Evolutionary conservation across 1,140 invertebrate species (phyloP), one percentile per base, ranked within the genome.

Genomic region (Trichonephila clavata): DNA sequence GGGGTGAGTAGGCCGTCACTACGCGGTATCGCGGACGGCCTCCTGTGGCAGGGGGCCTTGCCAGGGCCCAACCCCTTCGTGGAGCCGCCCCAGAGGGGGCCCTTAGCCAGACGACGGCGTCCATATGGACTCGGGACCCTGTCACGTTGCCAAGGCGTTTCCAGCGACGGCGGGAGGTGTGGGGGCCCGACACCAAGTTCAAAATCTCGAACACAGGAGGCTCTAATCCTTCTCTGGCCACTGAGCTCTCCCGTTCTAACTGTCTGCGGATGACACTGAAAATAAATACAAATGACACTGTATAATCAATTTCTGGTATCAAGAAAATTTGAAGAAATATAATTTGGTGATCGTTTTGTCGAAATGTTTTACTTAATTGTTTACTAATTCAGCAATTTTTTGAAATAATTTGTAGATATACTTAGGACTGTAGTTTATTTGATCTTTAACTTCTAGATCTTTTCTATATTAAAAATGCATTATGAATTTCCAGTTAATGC

Each of bases 51-150:
- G 32, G 39, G n/a, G 91, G 91, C 43, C 81, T 50, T 3, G 91
- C 68, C 21, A 88, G 18, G 97, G 97, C 2, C 97, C 97, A 60
- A 98, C 96, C 60, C 27, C 65, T 32, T 43, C 71, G 86, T 77
- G 95, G 95, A 50, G 86, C 94, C 21, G 94, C 20, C 86, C 94
- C 27, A 94, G 27, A 39, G 27, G 59, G 43, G n/a, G 98, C 97
- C 0, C 98, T 98, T 1, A 98, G 98, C 98, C 98, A 98, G 27
- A 98, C 97, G 94, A 98, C 98, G 0, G 98, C 98, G 94, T 98
- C 98, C 84, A 98, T 96, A 71, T 97, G 97, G 7, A 98, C 97
- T 59, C 97, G 97, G 4, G 97, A 97, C 13, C 97, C 97, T 14
- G 97, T 97, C 6, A 98, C 96, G 91, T 97, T 97, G 1, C 98